phyloP scores from a whole-genome alignment of 2,113 vertebrate species.

The Microcebus griseorufus region DNA sequence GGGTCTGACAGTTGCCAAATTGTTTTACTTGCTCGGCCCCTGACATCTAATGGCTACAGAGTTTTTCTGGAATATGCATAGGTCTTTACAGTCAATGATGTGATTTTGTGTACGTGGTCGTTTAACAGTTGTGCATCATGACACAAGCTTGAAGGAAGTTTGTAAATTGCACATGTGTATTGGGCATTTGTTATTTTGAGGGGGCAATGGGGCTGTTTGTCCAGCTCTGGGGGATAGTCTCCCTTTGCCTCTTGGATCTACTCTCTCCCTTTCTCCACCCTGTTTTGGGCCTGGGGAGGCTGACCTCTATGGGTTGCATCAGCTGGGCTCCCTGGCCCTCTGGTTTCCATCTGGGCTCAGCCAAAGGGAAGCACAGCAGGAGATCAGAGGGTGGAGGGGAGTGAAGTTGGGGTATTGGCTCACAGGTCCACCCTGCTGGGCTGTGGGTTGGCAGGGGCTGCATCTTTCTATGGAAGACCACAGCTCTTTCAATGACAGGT shows the following conservation, averaged over 20 bases:
- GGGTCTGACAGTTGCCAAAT: not conserved
- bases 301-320: not conserved
- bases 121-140: not conserved
- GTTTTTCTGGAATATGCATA: not conserved
- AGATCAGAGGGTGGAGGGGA: not conserved
- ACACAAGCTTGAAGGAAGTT: not conserved
- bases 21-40: not conserved
- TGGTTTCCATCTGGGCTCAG: constrained; percentile 18
- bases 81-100: not conserved
- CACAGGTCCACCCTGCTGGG: not conserved
- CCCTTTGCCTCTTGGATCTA: not conserved
- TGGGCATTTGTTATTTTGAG: not conserved
- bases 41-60: not conserved
- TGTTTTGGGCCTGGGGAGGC: not conserved
- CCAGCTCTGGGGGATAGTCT: not conserved
- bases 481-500: not conserved
- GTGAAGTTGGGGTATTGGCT: not conserved
- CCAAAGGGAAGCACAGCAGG: not conserved
- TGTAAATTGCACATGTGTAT: not conserved
- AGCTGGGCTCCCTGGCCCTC: not conserved
- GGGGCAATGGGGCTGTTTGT: not conserved
- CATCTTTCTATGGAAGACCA: not conserved
- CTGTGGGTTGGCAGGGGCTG: not conserved
- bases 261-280: not conserved
- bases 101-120: not conserved